These are phyloP conservation scores for Chlamydotis undulata DNA, from an alignment of 2,113 vertebrate species.

Conservation along the genomic window DNA sequence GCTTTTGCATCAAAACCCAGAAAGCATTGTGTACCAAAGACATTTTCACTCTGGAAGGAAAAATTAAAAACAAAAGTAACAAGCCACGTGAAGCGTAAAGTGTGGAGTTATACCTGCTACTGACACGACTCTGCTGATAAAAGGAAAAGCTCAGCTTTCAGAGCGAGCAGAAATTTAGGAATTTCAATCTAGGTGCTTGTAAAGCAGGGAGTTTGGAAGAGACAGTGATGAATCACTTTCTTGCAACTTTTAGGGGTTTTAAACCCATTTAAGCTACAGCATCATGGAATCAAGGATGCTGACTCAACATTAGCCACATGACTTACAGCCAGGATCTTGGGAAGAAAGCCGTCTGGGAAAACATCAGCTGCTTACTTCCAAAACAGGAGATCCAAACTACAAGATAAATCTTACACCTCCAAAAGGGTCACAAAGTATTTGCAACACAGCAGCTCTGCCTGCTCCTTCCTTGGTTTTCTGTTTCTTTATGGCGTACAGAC, in stretches of 20 bases:
- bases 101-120: neutral
- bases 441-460: conserved; percentile 52
- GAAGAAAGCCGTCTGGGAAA: neutral
- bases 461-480: conserved; percentile 37
- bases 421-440: conserved; percentile 58
- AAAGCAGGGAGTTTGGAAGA: neutral
- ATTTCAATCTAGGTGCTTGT: neutral
- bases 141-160: neutral
- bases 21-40: neutral
- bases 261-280: neutral
- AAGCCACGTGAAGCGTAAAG: accelerated
- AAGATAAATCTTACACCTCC: conserved; percentile 43
- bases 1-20: neutral
- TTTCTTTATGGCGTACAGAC: conserved; percentile 21
- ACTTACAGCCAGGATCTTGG: neutral
- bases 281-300: neutral
- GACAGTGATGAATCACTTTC: neutral
- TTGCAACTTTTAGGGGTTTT: neutral
- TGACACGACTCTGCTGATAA: neutral
- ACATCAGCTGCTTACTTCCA: neutral
- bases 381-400: neutral
- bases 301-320: neutral
- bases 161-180: neutral
- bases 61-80: neutral
- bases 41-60: neutral